Evolutionary conservation across 1,140 invertebrate species (phyloP), one percentile per base, ranked within the genome.

Genomic region (Scaptomyza graminum): DNA sequence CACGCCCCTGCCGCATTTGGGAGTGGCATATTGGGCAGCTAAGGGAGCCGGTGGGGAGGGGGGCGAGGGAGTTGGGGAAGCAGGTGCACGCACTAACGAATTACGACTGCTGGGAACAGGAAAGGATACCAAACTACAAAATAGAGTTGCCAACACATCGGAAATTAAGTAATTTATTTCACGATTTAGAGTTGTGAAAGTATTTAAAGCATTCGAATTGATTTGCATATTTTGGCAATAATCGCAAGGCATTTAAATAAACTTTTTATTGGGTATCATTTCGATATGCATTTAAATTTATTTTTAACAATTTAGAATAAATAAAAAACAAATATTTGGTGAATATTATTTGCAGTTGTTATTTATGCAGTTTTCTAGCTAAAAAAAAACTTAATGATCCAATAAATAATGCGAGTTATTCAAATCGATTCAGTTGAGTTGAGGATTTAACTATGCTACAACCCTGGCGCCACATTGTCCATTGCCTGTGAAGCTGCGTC

Each of bases 41-140:
- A 44, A 18, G 54, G 54, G 25, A 28, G 28, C 22, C 28, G 9
- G 3, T 52, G 31, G 11, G n/a, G 5, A 12, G 34, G 1, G 34
- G 34, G n/a, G 5, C n/a, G 9, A 22, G 54, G 54, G 5, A 31
- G 31, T 8, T 8, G 25, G 55, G 50, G 15, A 16, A n/a, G 8
- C 31, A 47, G 54, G 47, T 61, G 57, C 49, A 68, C 65, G 57
- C 56, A 67, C 56, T 18, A 66, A 39, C 22, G 25, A 63, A 37
- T 15, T 62, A 46, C 41, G 3, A 31, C 39, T 31, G 39, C 12
- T 22, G 16, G 22, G 37, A 12, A 28, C 11, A 18, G 16, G 12
- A 39, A 37, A n/a, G 7, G n/a, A 3, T 6, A 31, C 0, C 28
- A 31, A 37, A 18, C 0, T 5, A 25, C 22, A 50, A 12, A 50